phyloP scores from a whole-genome alignment of 2,113 vertebrate species.

The Perognathus longimembris region DNA sequence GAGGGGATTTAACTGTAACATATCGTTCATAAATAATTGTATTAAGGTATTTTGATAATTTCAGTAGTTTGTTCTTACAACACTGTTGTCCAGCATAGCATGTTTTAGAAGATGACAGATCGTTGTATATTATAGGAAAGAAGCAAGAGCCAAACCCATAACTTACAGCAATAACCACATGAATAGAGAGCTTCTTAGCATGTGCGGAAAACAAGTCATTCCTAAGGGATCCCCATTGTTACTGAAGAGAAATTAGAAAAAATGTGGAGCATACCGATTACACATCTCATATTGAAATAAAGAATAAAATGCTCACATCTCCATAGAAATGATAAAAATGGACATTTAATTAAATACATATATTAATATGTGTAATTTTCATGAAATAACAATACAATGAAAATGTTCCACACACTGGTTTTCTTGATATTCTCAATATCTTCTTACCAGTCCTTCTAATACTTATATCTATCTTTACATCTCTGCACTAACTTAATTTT shows the following conservation, averaged over 20 bases:
- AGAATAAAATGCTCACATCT: background rate
- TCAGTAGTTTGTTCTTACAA: slow-evolving; percentile 52
- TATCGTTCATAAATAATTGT: slow-evolving; percentile 64
- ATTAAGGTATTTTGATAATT: slow-evolving; percentile 70
- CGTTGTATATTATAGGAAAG: slow-evolving; percentile 22
- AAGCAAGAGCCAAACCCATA: slow-evolving; percentile 28
- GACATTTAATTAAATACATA: slow-evolving; percentile 35
- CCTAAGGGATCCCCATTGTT: slow-evolving; percentile 30
- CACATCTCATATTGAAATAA: background rate
- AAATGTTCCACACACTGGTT: background rate
- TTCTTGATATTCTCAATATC: background rate
- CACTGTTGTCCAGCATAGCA: slow-evolving; percentile 44
- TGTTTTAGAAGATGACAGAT: slow-evolving; percentile 57
- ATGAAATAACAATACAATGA: background rate
- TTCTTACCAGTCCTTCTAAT: background rate
- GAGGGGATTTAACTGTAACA: slow-evolving; percentile 63
- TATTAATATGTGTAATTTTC: slow-evolving; percentile 13
- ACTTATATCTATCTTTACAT: background rate
- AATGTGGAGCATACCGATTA: slow-evolving; percentile 26
- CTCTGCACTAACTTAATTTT: no score
- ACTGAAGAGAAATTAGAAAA: slow-evolving; percentile 27
- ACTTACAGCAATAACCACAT: slow-evolving; percentile 43
- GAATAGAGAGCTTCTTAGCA: slow-evolving; percentile 56
- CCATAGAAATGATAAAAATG: background rate
- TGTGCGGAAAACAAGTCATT: slow-evolving; percentile 35